Evolutionary conservation across 2,888 invertebrate species (phyloP), one percentile per base, ranked within the genome.

Genomic region (Pegoplata infirma): DNA sequence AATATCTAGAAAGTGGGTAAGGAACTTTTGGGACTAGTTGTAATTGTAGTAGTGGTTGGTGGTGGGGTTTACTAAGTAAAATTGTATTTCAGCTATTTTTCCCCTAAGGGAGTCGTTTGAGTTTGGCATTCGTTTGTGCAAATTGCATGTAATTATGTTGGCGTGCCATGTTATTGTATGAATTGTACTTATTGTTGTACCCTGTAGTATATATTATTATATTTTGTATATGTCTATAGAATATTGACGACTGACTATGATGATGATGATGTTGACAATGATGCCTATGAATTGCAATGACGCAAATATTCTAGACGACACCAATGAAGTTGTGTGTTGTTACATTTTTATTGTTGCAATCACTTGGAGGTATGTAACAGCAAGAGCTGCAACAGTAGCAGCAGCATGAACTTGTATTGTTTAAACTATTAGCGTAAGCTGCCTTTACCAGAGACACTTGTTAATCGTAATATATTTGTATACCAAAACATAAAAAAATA

Each of bases 111-210:
- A 59, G 51, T 10, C 46, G n/a, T 72, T 76, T 80, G 68, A 58
- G 56, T 73, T 80, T 76, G 73, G 67, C 71, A 77, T 71, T 71
- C 63, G 80, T 77, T 80, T 73, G 73, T 72, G 69, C 66, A 76
- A 76, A 80, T 74, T 80, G 80, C 74, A 77, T 74, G 71, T 74
- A 74, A 74, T 80, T 76, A 76, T 64, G 73, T 73, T 76, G 76
- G 76, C 74, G 36, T 64, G 59, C 56, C 67, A 58, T 77, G 61
- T 80, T 80, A 58, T 63, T 73, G 69, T 69, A 64, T 64, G 53
- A 64, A 58, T 58, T 51, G 44, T 44, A 63, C n/a, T n/a, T n/a
- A n/a, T n/a, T n/a, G n/a, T 59, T 67, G 53, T 47, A 36, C n/a
- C n/a, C n/a, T 58, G 49, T 21, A 21, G 7, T 58, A 25, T 76